Evolutionary conservation across 2,888 invertebrate species (phyloP).

Genomic region (Ornithoptera priamus): DNA sequence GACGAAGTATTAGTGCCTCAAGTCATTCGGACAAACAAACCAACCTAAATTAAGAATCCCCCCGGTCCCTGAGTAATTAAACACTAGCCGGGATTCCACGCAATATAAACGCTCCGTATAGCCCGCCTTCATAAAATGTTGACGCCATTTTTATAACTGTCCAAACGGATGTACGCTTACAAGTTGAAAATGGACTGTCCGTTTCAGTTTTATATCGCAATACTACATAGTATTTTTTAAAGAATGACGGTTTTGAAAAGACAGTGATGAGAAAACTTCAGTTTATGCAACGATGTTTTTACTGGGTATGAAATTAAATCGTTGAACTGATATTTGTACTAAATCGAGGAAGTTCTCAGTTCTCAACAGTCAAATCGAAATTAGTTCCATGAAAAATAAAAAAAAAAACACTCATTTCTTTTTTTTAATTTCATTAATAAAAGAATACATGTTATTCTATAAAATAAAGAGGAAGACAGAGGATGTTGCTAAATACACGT

Average conservation of each 20-base stretch:
- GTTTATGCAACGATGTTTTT: too few relatives aligned
- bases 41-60: constrained; percentile 28
- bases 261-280: too few relatives aligned
- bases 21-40: constrained; percentile 27
- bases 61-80: constrained; percentile 26
- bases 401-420: too few relatives aligned
- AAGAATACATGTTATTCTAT: too few relatives aligned
- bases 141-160: constrained; percentile 14
- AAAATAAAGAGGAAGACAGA: too few relatives aligned
- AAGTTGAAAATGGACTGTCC: background rate
- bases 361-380: too few relatives aligned
- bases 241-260: too few relatives aligned
- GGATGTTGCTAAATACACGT: background rate
- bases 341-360: too few relatives aligned
- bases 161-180: constrained; percentile 2
- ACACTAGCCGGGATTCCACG: constrained; percentile 28
- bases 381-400: too few relatives aligned
- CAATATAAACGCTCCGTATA: constrained; percentile 21
- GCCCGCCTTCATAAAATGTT: constrained; percentile 27
- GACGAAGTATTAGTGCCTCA: constrained; percentile 20
- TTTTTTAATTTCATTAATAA: too few relatives aligned
- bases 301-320: too few relatives aligned
- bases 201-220: background rate
- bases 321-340: too few relatives aligned
- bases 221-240: background rate